These are phyloP conservation scores for Cynoglossus semilaevis DNA, from an alignment of 2,113 vertebrate species.

Conservation along the genomic window DNA sequence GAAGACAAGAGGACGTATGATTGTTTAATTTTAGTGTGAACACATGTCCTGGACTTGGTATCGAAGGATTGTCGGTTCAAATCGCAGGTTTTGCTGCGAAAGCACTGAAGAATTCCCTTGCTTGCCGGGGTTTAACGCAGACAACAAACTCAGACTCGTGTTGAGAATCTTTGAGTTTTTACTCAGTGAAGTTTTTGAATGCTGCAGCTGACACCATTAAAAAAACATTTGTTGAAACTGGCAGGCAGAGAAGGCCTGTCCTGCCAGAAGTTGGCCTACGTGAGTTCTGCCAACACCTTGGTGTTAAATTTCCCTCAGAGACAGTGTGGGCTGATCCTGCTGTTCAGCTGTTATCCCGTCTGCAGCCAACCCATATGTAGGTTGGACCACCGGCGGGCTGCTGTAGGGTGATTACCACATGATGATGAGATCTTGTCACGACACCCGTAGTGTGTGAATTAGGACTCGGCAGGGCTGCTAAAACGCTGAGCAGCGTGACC, in stretches of 20 bases:
- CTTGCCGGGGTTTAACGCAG: too few relatives aligned
- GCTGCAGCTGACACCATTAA: not conserved
- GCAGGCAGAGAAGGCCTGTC: not conserved
- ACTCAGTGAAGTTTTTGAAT: not conserved
- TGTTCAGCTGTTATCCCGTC: not conserved
- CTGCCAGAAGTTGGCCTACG: not conserved
- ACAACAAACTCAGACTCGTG: too few relatives aligned
- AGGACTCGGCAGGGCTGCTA: not conserved
- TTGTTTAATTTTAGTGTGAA: too few relatives aligned
- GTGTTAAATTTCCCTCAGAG: not conserved
- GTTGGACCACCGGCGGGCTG: not conserved
- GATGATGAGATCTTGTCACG: constrained; percentile 19
- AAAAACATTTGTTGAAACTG: not conserved
- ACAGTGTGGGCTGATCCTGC: not conserved
- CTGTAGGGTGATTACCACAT: not conserved
- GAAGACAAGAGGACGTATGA: too few relatives aligned
- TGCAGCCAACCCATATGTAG: not conserved
- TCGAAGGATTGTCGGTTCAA: too few relatives aligned
- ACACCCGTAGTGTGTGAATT: constrained; percentile 34
- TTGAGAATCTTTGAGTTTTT: not conserved
- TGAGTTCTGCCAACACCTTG: not conserved
- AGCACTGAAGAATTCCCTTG: too few relatives aligned
- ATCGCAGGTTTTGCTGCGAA: too few relatives aligned
- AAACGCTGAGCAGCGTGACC: too few relatives aligned
- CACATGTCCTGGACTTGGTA: too few relatives aligned